Conservation (phyloP, 2,113 vertebrate genomes). For the Alosa alosa region DNA sequence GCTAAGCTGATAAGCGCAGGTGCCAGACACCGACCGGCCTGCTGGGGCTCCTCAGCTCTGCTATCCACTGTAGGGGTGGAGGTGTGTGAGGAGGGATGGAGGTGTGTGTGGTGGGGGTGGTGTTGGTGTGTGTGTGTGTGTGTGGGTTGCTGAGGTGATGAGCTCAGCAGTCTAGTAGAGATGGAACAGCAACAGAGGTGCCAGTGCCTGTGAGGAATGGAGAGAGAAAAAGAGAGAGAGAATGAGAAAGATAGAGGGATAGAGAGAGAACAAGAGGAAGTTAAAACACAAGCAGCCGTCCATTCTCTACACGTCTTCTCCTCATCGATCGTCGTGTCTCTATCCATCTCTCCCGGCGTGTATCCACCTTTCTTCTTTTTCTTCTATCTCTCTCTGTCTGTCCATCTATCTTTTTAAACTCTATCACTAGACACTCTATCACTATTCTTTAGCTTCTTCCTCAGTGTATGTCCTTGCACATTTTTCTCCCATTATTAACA, state of each 20-base stretch:
- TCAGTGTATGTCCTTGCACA: background rate
- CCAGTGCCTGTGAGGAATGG: background rate
- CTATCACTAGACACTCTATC: background rate
- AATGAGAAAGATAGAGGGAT: background rate
- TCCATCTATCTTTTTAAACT: background rate
- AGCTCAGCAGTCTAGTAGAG: conserved; percentile 6
- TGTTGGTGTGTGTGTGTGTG: background rate
- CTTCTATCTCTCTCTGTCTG: background rate
- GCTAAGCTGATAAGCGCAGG: background rate
- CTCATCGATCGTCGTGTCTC: background rate
- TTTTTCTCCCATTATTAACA: background rate
- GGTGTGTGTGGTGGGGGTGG: no score
- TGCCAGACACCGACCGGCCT: background rate
- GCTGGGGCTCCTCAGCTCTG: no score
- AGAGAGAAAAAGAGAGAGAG: background rate
- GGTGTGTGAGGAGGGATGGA: no score
- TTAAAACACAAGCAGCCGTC: conserved; percentile 3
- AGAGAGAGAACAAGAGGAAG: background rate
- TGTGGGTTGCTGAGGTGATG: background rate
- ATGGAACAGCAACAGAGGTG: background rate
- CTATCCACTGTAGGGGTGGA: background rate
- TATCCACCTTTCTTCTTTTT: background rate
- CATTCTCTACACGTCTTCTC: background rate
- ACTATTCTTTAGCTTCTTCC: background rate
- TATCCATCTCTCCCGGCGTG: background rate